phyloP scores from a whole-genome alignment of 2,888 invertebrate genomes.

The Rhaphigaster nebulosa region DNA sequence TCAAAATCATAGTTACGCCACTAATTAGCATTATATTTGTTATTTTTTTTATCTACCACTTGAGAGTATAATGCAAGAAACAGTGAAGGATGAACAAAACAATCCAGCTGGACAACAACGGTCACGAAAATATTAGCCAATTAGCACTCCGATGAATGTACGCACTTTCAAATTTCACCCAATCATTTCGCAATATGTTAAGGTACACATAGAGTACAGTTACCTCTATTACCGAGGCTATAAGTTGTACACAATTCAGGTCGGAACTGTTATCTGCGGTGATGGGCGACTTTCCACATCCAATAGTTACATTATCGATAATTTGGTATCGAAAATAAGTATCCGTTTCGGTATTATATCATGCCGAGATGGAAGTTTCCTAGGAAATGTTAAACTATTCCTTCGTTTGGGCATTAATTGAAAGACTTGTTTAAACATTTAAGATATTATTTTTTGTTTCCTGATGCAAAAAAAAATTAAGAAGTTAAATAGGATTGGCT shows the following conservation, averaged over 20 bases:
- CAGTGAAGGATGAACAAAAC: not conserved
- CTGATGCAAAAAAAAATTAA: too few relatives aligned
- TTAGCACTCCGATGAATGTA: not conserved
- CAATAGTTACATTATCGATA: not conserved
- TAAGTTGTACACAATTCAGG: not conserved
- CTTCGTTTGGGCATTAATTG: not conserved
- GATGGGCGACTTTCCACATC: not conserved
- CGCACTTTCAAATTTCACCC: not conserved
- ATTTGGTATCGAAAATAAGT: too few relatives aligned
- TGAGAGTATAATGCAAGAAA: too few relatives aligned
- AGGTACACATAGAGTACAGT: not conserved
- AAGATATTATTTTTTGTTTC: not conserved
- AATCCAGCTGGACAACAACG: not conserved
- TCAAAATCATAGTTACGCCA: too few relatives aligned
- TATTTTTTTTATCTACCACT: too few relatives aligned
- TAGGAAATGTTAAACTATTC: not conserved
- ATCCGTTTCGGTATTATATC: too few relatives aligned
- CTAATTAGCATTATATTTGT: too few relatives aligned
- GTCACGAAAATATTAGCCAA: not conserved
- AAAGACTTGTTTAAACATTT: not conserved
- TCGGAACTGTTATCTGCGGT: not conserved
- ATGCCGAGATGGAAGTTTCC: not conserved
- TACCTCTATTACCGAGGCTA: not conserved
- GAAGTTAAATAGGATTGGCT: too few relatives aligned
- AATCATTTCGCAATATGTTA: not conserved